These are phyloP conservation scores for Aphis craccivora DNA, from an alignment of 1,140 invertebrate species.

Conservation along the genomic window DNA sequence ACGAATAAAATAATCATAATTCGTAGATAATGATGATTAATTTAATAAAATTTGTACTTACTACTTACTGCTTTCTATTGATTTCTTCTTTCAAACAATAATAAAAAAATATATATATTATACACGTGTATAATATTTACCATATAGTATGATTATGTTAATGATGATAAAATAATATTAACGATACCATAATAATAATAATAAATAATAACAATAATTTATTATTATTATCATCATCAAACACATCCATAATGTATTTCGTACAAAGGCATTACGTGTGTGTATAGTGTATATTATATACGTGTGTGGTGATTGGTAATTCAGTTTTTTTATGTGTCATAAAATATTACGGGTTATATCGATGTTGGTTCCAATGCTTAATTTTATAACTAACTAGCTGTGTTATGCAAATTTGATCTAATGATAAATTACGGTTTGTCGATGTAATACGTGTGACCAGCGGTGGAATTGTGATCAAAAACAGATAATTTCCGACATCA, in stretches of 20 bases:
- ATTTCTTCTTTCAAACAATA: not conserved
- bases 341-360: slow-evolving; percentile 30
- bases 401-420: slow-evolving; percentile 47
- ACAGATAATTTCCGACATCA: slow-evolving; percentile 44
- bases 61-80: not conserved
- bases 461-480: slow-evolving; percentile 5
- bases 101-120: not conserved
- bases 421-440: slow-evolving; percentile 48
- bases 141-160: not conserved
- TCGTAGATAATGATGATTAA: not conserved
- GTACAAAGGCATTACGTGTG: not conserved
- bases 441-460: slow-evolving; percentile 39
- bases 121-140: not conserved
- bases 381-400: not conserved
- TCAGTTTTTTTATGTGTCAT: slow-evolving; percentile 29
- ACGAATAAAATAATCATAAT: not conserved
- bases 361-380: not conserved
- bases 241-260: not conserved
- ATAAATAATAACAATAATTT: slow-evolving; percentile 7
- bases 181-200: not conserved
- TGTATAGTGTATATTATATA: not conserved
- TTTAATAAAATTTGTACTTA: slow-evolving; percentile 2
- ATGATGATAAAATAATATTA: slow-evolving; percentile 1
- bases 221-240: not conserved
- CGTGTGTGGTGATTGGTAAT: slow-evolving; percentile 24